Percentiles rank a stretch among this genome's conserved stretches.
These are phyloP conservation scores for Dysmachus trigonus DNA, from an alignment of 2,888 invertebrate species.

Conservation along the genomic window DNA sequence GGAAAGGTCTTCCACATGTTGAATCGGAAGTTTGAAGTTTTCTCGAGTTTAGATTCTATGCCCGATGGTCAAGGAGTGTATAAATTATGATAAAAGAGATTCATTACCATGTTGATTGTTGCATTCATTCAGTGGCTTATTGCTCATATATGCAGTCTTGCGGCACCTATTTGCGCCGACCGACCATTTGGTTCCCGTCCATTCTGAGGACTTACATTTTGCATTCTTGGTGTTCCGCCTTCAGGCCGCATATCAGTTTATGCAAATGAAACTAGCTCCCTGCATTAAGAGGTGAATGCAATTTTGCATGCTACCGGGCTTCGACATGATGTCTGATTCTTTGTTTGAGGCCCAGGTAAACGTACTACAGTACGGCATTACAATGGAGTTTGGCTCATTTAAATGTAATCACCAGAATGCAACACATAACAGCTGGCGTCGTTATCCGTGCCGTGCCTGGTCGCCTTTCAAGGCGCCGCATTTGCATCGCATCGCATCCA, in stretches of 20 bases:
- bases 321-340: not conserved
- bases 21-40: slow-evolving; percentile 24
- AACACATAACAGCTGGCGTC: not conserved
- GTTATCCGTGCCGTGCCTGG: not conserved
- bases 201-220: not conserved
- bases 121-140: slow-evolving; percentile 22
- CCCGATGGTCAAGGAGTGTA: slow-evolving; percentile 7
- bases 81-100: slow-evolving; percentile 31
- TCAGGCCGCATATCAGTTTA: slow-evolving; percentile 20
- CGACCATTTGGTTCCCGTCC: not conserved
- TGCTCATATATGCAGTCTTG: slow-evolving; percentile 14
- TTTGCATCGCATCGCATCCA: not conserved
- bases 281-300: not conserved
- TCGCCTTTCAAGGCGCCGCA: not conserved
- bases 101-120: slow-evolving; percentile 14
- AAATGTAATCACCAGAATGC: not conserved
- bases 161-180: slow-evolving; percentile 17
- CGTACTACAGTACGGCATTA: not conserved
- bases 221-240: not conserved
- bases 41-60: not conserved
- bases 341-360: not conserved
- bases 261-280: not conserved
- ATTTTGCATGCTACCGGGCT: not conserved
- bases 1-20: slow-evolving; percentile 29
- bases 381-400: slow-evolving; percentile 2